These are phyloP conservation scores for Cricetomys ansorgei DNA, from an alignment of 2,113 vertebrate species.

Conservation along the genomic window DNA sequence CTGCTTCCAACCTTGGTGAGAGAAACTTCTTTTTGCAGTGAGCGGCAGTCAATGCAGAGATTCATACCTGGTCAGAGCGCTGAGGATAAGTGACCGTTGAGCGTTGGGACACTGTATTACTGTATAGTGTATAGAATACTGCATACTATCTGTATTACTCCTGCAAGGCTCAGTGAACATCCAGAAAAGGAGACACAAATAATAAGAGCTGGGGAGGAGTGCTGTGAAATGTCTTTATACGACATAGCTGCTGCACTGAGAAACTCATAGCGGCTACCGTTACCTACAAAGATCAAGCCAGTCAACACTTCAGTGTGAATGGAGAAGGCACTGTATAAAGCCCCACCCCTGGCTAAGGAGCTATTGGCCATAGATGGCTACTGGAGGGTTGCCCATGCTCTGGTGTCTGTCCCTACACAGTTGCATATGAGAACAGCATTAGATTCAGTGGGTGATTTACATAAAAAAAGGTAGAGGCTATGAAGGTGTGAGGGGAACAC, in stretches of 20 bases:
- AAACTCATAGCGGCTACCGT: neutral
- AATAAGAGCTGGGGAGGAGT: neutral
- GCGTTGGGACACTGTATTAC: neutral
- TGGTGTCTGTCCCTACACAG: neutral
- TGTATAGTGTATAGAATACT: too few relatives aligned
- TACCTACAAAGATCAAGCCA: neutral
- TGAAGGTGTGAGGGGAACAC: neutral
- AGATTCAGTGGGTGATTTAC: neutral
- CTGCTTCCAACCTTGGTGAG: neutral
- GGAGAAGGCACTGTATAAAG: neutral
- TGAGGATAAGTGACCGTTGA: neutral
- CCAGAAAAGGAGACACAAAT: neutral
- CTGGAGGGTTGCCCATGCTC: neutral
- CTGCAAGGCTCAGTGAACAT: neutral
- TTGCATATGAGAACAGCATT: neutral
- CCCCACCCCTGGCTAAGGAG: neutral
- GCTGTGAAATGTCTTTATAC: neutral
- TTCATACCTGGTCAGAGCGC: neutral
- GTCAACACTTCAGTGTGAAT: neutral
- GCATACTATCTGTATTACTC: neutral
- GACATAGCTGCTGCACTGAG: neutral
- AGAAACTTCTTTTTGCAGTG: neutral
- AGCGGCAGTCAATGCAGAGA: neutral
- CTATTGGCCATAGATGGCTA: neutral
- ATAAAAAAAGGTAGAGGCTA: neutral